Conservation (phyloP, 2,113 vertebrate genomes). For the Rostratula benghalensis region DNA sequence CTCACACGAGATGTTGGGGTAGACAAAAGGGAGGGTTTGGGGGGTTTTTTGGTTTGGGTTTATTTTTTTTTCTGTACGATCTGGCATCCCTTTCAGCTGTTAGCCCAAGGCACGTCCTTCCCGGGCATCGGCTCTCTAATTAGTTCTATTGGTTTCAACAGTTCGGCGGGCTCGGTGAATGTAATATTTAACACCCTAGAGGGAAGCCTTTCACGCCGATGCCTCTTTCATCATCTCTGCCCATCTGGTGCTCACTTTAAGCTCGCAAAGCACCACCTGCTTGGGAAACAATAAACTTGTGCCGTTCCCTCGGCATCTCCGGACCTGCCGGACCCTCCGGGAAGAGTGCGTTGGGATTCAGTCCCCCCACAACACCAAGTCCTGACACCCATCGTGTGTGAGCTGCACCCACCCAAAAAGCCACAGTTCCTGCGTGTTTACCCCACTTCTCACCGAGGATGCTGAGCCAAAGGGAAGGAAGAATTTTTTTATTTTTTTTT, state of each 20-base stretch:
- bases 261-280: constrained; percentile 58
- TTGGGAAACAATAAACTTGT: constrained; percentile 53
- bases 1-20: rapidly evolving
- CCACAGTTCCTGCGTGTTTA: rapidly evolving
- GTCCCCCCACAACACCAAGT: neutral
- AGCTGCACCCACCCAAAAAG: neutral
- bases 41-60: too few relatives aligned
- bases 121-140: constrained; percentile 44
- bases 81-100: constrained; percentile 14
- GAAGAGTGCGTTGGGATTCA: neutral
- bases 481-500: neutral
- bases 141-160: constrained; percentile 67
- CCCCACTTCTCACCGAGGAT: neutral
- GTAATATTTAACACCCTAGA: constrained; percentile 74
- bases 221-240: constrained; percentile 73
- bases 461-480: neutral
- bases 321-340: neutral
- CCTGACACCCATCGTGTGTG: rapidly evolving
- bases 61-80: neutral
- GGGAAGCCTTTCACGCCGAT: constrained; percentile 56
- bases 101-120: constrained; percentile 27
- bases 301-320: neutral
- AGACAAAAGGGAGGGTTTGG: neutral
- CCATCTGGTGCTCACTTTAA: constrained; percentile 72
- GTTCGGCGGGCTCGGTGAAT: constrained; percentile 36